Percentiles rank a stretch among this genome's conserved stretches.
phyloP scores from a whole-genome alignment of 2,797 vertebrate species.

The Perodicticus potto region DNA sequence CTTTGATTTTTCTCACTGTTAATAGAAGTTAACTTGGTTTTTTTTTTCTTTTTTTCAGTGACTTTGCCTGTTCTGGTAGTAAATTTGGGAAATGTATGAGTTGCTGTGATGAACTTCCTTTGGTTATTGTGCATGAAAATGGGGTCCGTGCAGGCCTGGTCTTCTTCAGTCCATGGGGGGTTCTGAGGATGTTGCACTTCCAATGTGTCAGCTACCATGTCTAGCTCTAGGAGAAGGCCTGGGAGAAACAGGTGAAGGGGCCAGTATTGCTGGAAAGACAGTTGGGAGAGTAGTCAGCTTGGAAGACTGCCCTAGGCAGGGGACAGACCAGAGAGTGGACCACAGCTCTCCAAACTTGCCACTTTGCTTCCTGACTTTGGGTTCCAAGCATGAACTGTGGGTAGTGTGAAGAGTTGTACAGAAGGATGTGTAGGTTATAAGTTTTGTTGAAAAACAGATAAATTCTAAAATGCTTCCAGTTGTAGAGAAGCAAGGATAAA shows the following conservation, averaged over 20 bases:
- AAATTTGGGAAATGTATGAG: background rate
- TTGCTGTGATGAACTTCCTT: background rate
- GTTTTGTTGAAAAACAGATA: background rate
- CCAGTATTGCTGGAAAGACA: background rate
- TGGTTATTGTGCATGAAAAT: background rate
- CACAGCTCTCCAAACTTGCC: background rate
- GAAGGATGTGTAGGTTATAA: background rate
- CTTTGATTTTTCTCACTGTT: conserved; percentile 17
- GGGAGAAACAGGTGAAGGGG: background rate
- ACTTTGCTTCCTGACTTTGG: background rate
- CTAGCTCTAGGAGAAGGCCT: background rate
- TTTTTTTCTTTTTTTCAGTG: background rate
- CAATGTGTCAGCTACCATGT: background rate
- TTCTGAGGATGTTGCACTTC: background rate
- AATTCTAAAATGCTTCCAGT: conserved; percentile 17
- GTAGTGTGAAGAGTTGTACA: background rate
- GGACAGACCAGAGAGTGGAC: background rate
- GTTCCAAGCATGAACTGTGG: background rate
- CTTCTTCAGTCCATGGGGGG: background rate
- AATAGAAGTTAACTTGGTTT: conserved; percentile 2
- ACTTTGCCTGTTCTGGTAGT: background rate
- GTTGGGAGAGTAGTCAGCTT: background rate
- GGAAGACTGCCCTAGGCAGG: background rate
- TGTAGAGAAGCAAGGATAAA: background rate
- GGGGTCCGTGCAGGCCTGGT: background rate